Evolutionary conservation across 2,888 invertebrate genomes (phyloP), one percentile per base, ranked within the genome.

Genomic region (Rosalia funebris): DNA sequence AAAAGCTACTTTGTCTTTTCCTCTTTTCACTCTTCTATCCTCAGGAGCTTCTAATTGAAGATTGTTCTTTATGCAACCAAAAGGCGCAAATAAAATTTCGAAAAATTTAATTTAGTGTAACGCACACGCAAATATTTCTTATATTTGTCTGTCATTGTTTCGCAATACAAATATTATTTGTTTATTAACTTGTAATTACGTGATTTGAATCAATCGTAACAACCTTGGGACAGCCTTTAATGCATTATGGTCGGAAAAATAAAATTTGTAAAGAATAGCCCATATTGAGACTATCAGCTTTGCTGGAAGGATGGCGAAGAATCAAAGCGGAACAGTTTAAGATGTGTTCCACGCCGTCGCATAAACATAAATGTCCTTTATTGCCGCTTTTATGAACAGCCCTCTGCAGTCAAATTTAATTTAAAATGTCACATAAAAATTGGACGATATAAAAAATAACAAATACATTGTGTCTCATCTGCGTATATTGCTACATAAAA

Each of bases 351-450:
- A 66, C 67, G 67, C 73, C 72, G 73, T 74, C 75, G 72, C 72
- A 75, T 75, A 75, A 73, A 76, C 75, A 77, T 77, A 76, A 76
- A 77, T 72, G 77, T 75, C 74, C 74, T 75, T 77, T 76, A 76
- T 76, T 74, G 74, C 75, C 65, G 66, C 71, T 73, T 76, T 77
- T 75, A 76, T 73, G 75, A 74, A 76, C 76, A 74, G 71, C 75
- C 75, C 76, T 77, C 74, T 70, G 72, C 74, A 76, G 76, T 75
- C 75, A 73, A 75, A 76, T 77, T 77, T 76, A 77, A 77, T 77
- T 77, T 76, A 76, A 75, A 76, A 76, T 69, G 75, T 74, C 75
- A 71, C 76, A 76, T 76, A 75, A 76, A 77, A 77, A 77, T 77
- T 71, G 76, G 71, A 71, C 53, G 65, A 32, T 48, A 69, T 68